Percentiles rank a stretch among this genome's conserved stretches.
These are phyloP conservation scores for Drosophila eugracilis DNA, from an alignment of 1,140 invertebrate genomes.

Conservation along the genomic window DNA sequence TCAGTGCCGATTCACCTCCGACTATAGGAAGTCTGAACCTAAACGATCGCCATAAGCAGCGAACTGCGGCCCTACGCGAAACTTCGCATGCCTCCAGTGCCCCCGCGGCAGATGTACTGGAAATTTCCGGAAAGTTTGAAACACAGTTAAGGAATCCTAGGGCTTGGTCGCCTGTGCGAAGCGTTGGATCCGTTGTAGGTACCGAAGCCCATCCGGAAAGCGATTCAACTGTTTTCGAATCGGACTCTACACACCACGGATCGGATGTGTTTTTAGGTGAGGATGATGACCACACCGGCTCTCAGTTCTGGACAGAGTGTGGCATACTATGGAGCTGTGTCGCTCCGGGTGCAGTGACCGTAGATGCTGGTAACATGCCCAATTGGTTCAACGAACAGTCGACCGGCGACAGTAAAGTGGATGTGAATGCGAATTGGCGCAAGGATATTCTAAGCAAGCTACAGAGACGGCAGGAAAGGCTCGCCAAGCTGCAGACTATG, in stretches of 20 bases:
- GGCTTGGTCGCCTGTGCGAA: slow-evolving; percentile 93
- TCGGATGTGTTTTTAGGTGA: slow-evolving; percentile 90
- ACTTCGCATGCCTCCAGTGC: slow-evolving; percentile 74
- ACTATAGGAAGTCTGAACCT: slow-evolving; percentile 80
- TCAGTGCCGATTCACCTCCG: slow-evolving; percentile 73
- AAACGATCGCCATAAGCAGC: slow-evolving; percentile 77
- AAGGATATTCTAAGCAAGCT: slow-evolving; percentile 90
- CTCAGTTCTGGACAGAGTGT: slow-evolving; percentile 90
- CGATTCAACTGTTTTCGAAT: slow-evolving; percentile 91
- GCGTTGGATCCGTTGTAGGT: slow-evolving; percentile 91
- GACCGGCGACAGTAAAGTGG: slow-evolving; percentile 86
- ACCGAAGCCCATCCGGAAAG: slow-evolving; percentile 92
- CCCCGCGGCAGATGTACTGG: slow-evolving; percentile 73
- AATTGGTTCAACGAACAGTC: slow-evolving; percentile 88
- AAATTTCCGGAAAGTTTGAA: slow-evolving; percentile 85
- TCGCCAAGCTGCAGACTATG: slow-evolving; percentile 85
- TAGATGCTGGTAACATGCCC: slow-evolving; percentile 89
- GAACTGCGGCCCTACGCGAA: slow-evolving; percentile 60
- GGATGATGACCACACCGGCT: slow-evolving; percentile 89
- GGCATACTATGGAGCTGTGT: slow-evolving; percentile 92
- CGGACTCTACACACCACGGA: slow-evolving; percentile 86
- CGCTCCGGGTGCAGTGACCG: slow-evolving; percentile 90
- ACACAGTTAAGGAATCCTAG: slow-evolving; percentile 88
- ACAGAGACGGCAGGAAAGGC: slow-evolving; percentile 86
- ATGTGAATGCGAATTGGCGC: slow-evolving; percentile 91